Base-by-base conservation (phyloP, 2,113 vertebrate species). In the Dolichallabes microphthalmus region DNA sequence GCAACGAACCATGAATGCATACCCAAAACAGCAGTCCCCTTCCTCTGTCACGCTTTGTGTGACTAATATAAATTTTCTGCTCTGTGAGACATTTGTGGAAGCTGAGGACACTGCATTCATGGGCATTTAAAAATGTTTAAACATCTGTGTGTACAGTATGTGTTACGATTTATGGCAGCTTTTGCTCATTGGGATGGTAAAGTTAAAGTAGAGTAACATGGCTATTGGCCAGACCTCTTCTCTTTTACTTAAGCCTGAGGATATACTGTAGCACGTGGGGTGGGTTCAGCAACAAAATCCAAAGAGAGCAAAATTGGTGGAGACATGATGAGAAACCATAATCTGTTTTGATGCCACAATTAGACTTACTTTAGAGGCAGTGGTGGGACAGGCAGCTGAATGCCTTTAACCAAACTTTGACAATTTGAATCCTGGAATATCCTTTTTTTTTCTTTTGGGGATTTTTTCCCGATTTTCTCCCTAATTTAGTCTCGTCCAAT, bases 91-190 rank as follows among this genome's bases (percentile, higher is more conserved):
- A 32, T 55, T 53, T 32, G 63, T 68, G 63, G 27, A 30, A 78
- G 50, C 83, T 68, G 35, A 78, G 74, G 45, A 55, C 30, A 55
- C 83, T 66, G 27, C 53, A 45, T 30, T 27, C 75, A 55, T 57
- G 55, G 55, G 73, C 50, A 14, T 76, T 17, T 60, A 60, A 35
- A 76, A 58, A 45, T 50, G 45, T 25, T 22, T 53, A n/a, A 85
- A 64, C 50, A 77, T 66, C n/a, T 74, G 57, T 64, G 85, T 81
- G 22, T 57, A n/a, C n/a, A n/a, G n/a, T n/a, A 39, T 80, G 71
- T 82, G 55, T 53, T 32, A 39, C 53, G 81, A 83, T 88, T 83
- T 55, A 83, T 68, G 53, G 78, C 53, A 63, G 82, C 82, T 85
- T 79, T 85, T 85, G 74, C 79, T 79, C 50, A 27, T 68, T 68